These are phyloP conservation scores for Zaprionus gabonicus DNA, from an alignment of 1,140 invertebrate species.

Conservation along the genomic window DNA sequence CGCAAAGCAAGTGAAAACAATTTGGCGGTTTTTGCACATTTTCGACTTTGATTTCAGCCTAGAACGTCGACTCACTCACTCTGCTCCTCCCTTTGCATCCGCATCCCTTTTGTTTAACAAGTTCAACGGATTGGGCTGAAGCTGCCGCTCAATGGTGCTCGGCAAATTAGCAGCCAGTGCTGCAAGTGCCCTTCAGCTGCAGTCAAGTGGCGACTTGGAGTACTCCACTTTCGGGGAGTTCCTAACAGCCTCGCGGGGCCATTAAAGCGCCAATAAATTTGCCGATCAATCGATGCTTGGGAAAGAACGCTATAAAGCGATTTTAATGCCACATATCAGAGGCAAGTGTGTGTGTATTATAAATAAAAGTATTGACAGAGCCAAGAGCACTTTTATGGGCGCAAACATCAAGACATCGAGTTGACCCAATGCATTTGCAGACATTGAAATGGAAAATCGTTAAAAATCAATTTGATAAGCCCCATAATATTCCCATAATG, in stretches of 20 bases:
- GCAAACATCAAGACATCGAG: not conserved
- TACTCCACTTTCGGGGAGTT: conserved; percentile 17
- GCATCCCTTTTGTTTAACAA: conserved; percentile 11
- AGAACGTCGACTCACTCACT: not conserved
- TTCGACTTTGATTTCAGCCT: conserved; percentile 63
- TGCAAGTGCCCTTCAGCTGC: conserved; percentile 40
- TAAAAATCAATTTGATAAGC: conserved; percentile 2
- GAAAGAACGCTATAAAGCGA: conserved; percentile 47
- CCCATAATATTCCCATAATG: not conserved
- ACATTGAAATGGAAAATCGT: not conserved
- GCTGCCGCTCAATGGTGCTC: conserved; percentile 36
- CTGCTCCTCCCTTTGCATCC: not conserved
- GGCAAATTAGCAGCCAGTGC: conserved; percentile 45
- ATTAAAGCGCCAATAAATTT: conserved; percentile 69
- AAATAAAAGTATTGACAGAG: conserved; percentile 30
- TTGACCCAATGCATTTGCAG: not conserved
- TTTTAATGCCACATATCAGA: conserved; percentile 48
- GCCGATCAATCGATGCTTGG: conserved; percentile 60
- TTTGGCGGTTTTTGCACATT: conserved; percentile 59
- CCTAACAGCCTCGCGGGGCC: conserved; percentile 10
- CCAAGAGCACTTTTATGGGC: conserved; percentile 15
- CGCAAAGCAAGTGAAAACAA: conserved; percentile 45
- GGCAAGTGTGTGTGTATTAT: conserved; percentile 2
- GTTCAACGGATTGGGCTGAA: not conserved
- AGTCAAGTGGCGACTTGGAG: conserved; percentile 35